phyloP scores from a whole-genome alignment of 2,888 invertebrate species.

The Megastigmus dorsalis region DNA sequence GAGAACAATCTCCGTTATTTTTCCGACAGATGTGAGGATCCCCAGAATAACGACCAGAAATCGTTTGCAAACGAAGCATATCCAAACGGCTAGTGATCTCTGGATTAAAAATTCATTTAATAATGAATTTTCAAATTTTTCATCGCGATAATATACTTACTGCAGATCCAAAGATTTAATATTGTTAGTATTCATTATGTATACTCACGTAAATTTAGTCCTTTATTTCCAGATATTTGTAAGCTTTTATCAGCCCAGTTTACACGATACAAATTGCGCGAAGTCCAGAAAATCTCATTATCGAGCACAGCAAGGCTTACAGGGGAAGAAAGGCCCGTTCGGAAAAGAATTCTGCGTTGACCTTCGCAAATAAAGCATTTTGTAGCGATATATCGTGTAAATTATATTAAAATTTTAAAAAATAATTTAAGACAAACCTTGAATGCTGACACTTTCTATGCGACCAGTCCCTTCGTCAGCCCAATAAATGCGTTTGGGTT shows the following conservation, averaged over 20 bases:
- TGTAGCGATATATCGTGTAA: too few species aligned
- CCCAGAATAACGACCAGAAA: slow-evolving; percentile 69
- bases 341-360: slow-evolving; percentile 67
- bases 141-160: too few species aligned
- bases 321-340: slow-evolving; percentile 73
- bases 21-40: slow-evolving; percentile 78
- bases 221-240: slow-evolving; percentile 68
- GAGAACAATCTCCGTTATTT: slow-evolving; percentile 82
- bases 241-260: slow-evolving; percentile 79
- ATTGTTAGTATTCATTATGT: background rate
- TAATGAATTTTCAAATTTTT: background rate
- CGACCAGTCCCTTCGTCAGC: slow-evolving; percentile 81
- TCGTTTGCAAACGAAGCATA: slow-evolving; percentile 76
- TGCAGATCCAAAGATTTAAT: background rate
- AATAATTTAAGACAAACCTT: too few species aligned
- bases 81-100: slow-evolving; percentile 66
- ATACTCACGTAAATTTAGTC: slow-evolving; percentile 70
- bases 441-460: slow-evolving; percentile 80
- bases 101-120: slow-evolving; percentile 37
- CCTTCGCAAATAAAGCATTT: slow-evolving; percentile 8
- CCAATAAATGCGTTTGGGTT: slow-evolving; percentile 79
- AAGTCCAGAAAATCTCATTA: slow-evolving; percentile 84
- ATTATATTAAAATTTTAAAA: too few species aligned
- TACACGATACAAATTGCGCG: slow-evolving; percentile 76
- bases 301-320: slow-evolving; percentile 79